Percentiles rank a stretch among this genome's conserved stretches.
Conservation (phyloP, 2,113 vertebrate species). For the Sorex fumeus region DNA sequence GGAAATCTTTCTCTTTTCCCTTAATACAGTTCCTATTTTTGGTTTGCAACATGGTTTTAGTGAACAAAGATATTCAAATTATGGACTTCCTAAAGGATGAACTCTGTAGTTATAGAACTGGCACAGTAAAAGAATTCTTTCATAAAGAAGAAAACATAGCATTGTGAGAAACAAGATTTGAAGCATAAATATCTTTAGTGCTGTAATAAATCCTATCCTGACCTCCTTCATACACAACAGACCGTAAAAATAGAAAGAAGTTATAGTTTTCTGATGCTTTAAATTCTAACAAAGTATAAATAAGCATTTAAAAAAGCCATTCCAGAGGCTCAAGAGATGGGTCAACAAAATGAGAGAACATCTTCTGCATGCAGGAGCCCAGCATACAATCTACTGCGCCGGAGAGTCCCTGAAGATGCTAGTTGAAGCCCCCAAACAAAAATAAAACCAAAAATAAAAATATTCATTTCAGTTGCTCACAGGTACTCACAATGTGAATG, state of each 20-base stretch:
- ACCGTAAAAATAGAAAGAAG: conserved; percentile 51
- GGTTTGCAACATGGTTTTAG: conserved; percentile 67
- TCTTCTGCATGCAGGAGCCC: too few relatives aligned
- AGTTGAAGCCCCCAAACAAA: too few relatives aligned
- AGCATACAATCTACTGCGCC: too few relatives aligned
- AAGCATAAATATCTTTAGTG: conserved; percentile 49
- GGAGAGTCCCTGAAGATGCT: too few relatives aligned
- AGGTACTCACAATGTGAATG: conserved; percentile 18
- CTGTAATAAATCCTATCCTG: conserved; percentile 53
- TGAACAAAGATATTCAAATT: conserved; percentile 73
- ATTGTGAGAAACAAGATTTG: conserved; percentile 59
- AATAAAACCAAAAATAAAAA: too few relatives aligned
- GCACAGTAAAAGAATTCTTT: conserved; percentile 46
- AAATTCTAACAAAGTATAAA: conserved; percentile 48
- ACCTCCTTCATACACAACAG: conserved; percentile 42
- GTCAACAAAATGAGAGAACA: too few relatives aligned
- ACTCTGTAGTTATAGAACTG: conserved; percentile 47
- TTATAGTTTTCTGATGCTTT: conserved; percentile 52
- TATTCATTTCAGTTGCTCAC: background rate
- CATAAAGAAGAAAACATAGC: conserved; percentile 55
- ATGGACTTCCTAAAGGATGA: conserved; percentile 73
- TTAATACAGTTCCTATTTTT: conserved; percentile 68
- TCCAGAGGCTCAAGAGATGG: too few relatives aligned
- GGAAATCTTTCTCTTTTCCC: conserved; percentile 66
- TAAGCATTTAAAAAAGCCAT: conserved; percentile 4